phyloP scores from a whole-genome alignment of 1,140 invertebrate genomes.

The Himalopsyche phryganea region DNA sequence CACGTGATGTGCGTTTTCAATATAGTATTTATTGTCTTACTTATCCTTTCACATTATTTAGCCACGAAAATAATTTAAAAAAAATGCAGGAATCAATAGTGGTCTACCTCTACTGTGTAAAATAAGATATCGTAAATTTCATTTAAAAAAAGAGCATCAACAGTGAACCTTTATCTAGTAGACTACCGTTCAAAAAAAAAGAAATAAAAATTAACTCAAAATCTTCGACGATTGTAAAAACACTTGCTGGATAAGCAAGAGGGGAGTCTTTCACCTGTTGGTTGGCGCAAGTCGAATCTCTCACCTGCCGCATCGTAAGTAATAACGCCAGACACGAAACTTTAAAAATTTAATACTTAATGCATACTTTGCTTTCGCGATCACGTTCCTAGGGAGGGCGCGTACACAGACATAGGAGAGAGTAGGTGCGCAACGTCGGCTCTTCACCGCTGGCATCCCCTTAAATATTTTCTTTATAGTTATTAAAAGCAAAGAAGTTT shows the following conservation, averaged over 20 bases:
- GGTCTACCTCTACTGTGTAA: no score
- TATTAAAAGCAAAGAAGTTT: slow-evolving; percentile 26
- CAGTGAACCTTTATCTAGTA: no score
- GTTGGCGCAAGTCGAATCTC: not conserved
- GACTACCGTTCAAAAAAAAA: no score
- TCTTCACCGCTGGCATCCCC: not conserved
- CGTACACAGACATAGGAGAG: slow-evolving; percentile 13
- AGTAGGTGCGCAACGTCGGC: not conserved
- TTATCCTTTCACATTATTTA: no score
- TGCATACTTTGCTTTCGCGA: slow-evolving; percentile 22
- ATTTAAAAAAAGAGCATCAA: no score
- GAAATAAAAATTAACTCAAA: no score
- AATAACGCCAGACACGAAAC: slow-evolving; percentile 12
- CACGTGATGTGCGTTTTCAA: no score
- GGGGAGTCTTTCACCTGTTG: slow-evolving; percentile 13
- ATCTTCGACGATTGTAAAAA: slow-evolving; percentile 13
- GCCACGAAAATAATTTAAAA: no score
- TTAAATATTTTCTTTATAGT: slow-evolving; percentile 10
- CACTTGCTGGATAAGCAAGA: not conserved
- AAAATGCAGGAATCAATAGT: no score
- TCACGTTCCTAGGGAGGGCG: slow-evolving; percentile 13
- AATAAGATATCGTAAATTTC: no score
- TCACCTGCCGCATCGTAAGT: slow-evolving; percentile 9
- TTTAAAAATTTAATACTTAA: slow-evolving; percentile 15
- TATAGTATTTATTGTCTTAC: no score